Evolutionary conservation across 2,113 vertebrate species (phyloP).

Genomic region (Trematomus loennbergii): DNA sequence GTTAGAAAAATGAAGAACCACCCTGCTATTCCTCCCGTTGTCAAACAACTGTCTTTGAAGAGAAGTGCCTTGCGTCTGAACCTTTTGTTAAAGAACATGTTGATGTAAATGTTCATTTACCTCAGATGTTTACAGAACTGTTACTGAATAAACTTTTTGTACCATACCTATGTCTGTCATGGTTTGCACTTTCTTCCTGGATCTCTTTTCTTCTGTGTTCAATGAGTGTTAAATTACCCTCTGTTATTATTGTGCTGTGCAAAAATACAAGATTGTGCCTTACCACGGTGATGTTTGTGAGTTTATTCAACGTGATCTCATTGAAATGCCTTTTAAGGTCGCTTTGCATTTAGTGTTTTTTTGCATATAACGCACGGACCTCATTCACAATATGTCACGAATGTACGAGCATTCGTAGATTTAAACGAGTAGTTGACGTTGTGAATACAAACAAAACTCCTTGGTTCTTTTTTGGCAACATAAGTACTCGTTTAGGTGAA

Average conservation of each 20-base stretch:
- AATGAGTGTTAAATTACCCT: too few relatives aligned
- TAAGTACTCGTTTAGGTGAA: too few relatives aligned
- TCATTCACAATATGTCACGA: too few relatives aligned
- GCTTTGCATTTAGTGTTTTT: too few relatives aligned
- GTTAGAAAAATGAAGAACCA: constrained; percentile 29
- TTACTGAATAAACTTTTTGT: constrained; percentile 93
- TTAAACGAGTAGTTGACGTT: too few relatives aligned
- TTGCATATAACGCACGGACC: too few relatives aligned
- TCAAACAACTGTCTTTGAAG: constrained; percentile 76
- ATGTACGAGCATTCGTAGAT: too few relatives aligned
- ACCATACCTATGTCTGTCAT: constrained; percentile 67
- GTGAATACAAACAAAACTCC: too few relatives aligned
- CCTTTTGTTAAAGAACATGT: constrained; percentile 86
- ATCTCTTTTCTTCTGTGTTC: background rate
- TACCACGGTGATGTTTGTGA: background rate
- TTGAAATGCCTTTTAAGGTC: too few relatives aligned
- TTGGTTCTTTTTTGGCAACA: too few relatives aligned
- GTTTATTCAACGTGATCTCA: too few relatives aligned
- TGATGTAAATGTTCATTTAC: constrained; percentile 91
- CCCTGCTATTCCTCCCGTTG: constrained; percentile 54
- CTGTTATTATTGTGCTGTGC: background rate
- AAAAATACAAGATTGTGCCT: background rate
- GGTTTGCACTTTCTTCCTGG: background rate
- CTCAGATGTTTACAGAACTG: constrained; percentile 90
- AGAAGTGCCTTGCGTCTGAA: constrained; percentile 87